Conservation (phyloP, 2,113 vertebrate genomes). For the Brachyhypopomus gauderio region DNA sequence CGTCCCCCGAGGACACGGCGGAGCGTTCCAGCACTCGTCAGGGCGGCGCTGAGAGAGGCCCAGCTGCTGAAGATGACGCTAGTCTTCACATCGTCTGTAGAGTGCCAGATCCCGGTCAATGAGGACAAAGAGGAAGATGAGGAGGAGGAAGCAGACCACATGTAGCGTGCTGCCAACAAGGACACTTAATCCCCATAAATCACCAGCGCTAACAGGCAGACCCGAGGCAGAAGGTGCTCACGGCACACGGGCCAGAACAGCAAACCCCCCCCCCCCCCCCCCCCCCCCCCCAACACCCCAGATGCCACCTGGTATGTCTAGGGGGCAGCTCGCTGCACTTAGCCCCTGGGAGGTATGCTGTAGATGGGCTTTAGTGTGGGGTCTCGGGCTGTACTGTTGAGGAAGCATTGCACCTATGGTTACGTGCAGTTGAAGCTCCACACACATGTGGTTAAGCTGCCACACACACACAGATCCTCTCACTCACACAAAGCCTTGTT, state of each 20-base stretch:
- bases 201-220: conserved; percentile 50
- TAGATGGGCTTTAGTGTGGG: background rate
- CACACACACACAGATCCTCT: background rate
- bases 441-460: background rate
- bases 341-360: conserved; percentile 3
- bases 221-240: conserved; percentile 28
- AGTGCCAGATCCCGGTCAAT: background rate
- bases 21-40: too few species aligned
- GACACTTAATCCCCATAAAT: conserved; percentile 61
- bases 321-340: background rate
- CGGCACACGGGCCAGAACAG: too few species aligned
- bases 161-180: conserved; percentile 56
- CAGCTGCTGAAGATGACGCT: too few species aligned
- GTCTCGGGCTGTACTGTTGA: background rate
- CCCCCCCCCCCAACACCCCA: too few species aligned
- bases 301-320: background rate
- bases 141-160: conserved; percentile 21
- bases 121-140: conserved; percentile 26
- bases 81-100: too few species aligned
- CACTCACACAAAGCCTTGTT: conserved; percentile 13
- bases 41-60: too few species aligned
- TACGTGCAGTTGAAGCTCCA: background rate
- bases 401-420: conserved; percentile 14
- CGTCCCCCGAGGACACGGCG: too few species aligned
- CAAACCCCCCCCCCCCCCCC: too few species aligned